These are phyloP conservation scores for Nothoprocta perdicaria DNA, from an alignment of 2,113 vertebrate genomes.

Conservation along the genomic window DNA sequence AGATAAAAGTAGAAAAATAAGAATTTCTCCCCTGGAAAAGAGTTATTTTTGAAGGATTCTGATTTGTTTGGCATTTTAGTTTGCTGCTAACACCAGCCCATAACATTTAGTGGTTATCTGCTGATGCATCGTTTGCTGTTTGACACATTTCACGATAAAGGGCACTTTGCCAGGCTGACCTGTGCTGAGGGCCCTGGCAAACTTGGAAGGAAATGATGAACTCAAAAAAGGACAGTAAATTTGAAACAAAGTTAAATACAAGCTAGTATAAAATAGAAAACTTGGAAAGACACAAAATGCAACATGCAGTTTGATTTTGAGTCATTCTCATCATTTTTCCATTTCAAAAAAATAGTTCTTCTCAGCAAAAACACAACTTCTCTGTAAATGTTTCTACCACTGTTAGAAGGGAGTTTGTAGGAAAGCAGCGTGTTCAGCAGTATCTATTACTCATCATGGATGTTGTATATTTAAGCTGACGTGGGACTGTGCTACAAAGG, in stretches of 20 bases:
- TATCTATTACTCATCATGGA: conserved; percentile 58
- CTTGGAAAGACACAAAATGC: conserved; percentile 14
- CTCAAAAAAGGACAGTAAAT: background rate
- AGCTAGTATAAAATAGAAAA: background rate
- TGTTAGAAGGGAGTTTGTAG: background rate
- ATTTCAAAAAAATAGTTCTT: background rate
- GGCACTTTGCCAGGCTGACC: background rate
- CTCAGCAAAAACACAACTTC: background rate
- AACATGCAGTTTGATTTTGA: conserved; percentile 4
- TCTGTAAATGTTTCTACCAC: background rate
- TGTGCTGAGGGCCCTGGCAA: background rate
- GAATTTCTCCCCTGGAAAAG: background rate
- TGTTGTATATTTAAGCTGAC: conserved; percentile 64
- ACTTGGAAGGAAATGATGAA: background rate
- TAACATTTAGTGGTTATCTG: conserved; percentile 55
- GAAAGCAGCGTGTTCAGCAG: conserved; percentile 48
- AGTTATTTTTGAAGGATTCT: conserved; percentile 17
- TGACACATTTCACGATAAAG: conserved; percentile 26
- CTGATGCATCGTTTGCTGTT: conserved; percentile 8
- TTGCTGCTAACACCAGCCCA: background rate
- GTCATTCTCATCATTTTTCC: conserved; percentile 21
- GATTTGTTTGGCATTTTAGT: conserved; percentile 32
- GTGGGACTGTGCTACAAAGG: conserved; percentile 29
- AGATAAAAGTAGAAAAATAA: background rate
- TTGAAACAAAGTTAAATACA: background rate